Evolutionary conservation across 1,140 invertebrate species (phyloP).

Genomic region (Polyergus mexicanus): DNA sequence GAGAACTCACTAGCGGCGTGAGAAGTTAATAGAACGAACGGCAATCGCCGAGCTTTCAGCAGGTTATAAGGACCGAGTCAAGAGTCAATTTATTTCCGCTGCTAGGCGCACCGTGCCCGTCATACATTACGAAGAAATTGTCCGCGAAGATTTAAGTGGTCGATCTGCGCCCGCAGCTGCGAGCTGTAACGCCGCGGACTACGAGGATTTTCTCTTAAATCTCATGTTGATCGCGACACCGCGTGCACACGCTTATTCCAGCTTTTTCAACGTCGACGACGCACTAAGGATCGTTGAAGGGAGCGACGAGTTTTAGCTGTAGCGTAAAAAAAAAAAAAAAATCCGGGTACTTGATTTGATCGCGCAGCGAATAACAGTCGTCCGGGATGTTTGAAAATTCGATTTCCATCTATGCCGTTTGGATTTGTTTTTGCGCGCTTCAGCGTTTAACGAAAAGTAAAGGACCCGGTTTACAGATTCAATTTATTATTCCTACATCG

Average conservation of each 20-base stretch:
- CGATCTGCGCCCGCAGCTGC: slow-evolving; percentile 65
- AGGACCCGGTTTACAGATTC: background rate
- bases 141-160: slow-evolving; percentile 78
- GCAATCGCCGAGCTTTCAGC: slow-evolving; percentile 24
- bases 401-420: slow-evolving; percentile 26
- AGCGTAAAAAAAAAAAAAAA: background rate
- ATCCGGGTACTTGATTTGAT: slow-evolving; percentile 52
- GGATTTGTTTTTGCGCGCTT: slow-evolving; percentile 22
- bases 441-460: slow-evolving; percentile 13
- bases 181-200: slow-evolving; percentile 63
- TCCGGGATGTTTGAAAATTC: slow-evolving; percentile 35
- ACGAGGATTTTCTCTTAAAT: slow-evolving; percentile 73
- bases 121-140: slow-evolving; percentile 79
- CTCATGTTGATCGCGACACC: slow-evolving; percentile 69
- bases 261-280: slow-evolving; percentile 2
- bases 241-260: background rate
- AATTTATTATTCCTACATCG: background rate
- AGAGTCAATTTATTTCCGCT: slow-evolving; percentile 71
- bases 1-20: slow-evolving; percentile 6
- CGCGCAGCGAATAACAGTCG: background rate
- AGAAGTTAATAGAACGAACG: slow-evolving; percentile 62
- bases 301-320: background rate
- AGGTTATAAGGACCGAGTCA: slow-evolving; percentile 28
- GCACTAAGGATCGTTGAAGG: slow-evolving; percentile 22
- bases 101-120: slow-evolving; percentile 71